phyloP scores from a whole-genome alignment of 2,113 vertebrate species.

The Pongo abelii region DNA sequence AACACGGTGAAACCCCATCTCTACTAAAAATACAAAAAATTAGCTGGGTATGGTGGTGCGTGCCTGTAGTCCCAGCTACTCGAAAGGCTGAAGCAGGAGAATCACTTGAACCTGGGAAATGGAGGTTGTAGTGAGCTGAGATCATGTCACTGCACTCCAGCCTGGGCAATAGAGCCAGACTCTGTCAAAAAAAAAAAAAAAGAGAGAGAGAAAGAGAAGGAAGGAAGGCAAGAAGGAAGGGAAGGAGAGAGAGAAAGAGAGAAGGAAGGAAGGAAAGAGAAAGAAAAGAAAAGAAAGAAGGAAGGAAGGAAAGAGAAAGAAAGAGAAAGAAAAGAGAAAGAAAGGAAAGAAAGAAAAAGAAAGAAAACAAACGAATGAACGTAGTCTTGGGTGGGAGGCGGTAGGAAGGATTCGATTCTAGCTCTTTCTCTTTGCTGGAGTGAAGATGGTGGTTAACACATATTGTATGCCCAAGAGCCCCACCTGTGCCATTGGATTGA shows the following conservation, averaged over 20 bases:
- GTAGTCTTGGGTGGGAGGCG: not conserved
- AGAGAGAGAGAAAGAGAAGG: fast-evolving
- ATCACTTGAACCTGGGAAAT: not conserved
- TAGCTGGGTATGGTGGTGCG: not conserved
- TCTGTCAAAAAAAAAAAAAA: not conserved
- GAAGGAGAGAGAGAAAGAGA: too few relatives aligned
- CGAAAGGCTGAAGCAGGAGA: not conserved
- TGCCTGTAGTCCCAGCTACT: not conserved
- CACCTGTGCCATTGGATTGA: not conserved
- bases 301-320: too few relatives aligned
- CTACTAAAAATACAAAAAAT: not conserved
- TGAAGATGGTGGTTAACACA: fast-evolving
- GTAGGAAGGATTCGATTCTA: fast-evolving
- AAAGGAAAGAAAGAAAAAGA: too few relatives aligned
- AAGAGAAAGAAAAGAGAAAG: fast-evolving
- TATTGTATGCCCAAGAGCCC: fast-evolving
- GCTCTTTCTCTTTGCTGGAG: not conserved
- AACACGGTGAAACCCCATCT: too few relatives aligned
- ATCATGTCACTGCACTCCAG: not conserved
- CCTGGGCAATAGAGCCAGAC: not conserved
- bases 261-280: too few relatives aligned
- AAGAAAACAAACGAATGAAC: not conserved
- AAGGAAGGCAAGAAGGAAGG: too few relatives aligned
- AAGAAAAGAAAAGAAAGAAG: too few relatives aligned
- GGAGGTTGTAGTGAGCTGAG: not conserved